Evolutionary conservation across 2,888 invertebrate genomes (phyloP).

Genomic region (Fragum fragum): DNA sequence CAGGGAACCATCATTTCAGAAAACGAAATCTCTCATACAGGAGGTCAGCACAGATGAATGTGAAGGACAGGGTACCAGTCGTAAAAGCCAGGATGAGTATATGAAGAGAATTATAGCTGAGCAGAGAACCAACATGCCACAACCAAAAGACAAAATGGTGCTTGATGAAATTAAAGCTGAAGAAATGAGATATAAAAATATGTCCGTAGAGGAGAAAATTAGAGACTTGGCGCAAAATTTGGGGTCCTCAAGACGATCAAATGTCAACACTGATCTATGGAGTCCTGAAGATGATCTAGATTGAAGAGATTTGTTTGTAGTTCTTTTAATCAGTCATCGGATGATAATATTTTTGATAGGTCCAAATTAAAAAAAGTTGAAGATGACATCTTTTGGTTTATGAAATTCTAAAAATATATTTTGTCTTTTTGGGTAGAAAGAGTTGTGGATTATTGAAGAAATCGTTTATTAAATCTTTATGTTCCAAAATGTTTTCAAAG

Average conservation of each 20-base stretch:
- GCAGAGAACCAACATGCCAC: slow-evolving; percentile 36
- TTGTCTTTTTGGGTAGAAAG: too few species aligned
- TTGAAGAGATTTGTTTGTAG: slow-evolving; percentile 29
- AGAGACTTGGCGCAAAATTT: slow-evolving; percentile 70
- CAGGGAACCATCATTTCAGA: slow-evolving; percentile 21
- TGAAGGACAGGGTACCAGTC: slow-evolving; percentile 6
- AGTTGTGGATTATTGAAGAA: too few species aligned
- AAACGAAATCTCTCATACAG: slow-evolving; percentile 51
- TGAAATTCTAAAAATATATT: too few species aligned
- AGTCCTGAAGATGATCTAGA: slow-evolving; percentile 62
- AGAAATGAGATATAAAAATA: slow-evolving; percentile 53
- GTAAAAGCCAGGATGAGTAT: slow-evolving; percentile 13
- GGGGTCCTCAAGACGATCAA: slow-evolving; percentile 52
- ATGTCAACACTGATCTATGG: slow-evolving; percentile 56
- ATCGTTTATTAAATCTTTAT: too few species aligned
- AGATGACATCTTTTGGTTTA: too few species aligned
- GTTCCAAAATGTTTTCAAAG: too few species aligned
- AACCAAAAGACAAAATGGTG: slow-evolving; percentile 45
- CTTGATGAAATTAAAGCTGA: slow-evolving; percentile 48
- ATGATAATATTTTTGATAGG: too few species aligned
- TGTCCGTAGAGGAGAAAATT: slow-evolving; percentile 70
- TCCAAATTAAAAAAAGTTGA: too few species aligned
- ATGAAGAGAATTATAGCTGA: slow-evolving; percentile 25
- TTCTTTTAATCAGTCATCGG: too few species aligned
- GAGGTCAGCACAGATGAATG: slow-evolving; percentile 51